A percentile compares a stretch with the other conserved stretches of the same genome.
phyloP scores from a whole-genome alignment of 2,113 vertebrate genomes.

The Conger conger region DNA sequence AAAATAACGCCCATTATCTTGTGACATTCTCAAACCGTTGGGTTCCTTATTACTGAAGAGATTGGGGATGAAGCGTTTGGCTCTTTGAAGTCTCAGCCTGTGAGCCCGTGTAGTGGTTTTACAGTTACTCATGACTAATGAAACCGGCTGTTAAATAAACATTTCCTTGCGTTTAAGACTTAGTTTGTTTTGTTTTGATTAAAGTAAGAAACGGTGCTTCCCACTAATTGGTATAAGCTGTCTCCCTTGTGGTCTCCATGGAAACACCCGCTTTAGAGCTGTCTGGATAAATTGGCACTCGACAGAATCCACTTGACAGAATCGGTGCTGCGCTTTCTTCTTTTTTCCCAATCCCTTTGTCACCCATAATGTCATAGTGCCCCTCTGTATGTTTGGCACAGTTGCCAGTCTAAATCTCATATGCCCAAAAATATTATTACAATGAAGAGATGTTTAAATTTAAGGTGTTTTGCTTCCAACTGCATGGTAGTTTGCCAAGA shows the following conservation, averaged over 20 bases:
- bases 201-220: constrained; percentile 3
- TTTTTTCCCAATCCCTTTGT: neutral
- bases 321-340: neutral
- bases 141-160: constrained; percentile 64
- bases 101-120: constrained; percentile 54
- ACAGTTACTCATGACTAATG: constrained; percentile 60
- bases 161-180: constrained; percentile 42
- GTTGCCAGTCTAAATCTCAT: constrained; percentile 3
- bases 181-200: constrained; percentile 24
- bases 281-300: constrained; percentile 1
- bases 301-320: neutral
- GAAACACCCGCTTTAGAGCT: neutral
- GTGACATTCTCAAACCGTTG: constrained; percentile 18
- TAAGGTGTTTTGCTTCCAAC: neutral
- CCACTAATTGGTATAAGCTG: constrained; percentile 19
- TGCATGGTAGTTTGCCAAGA: neutral
- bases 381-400: constrained; percentile 6
- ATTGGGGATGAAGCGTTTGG: constrained; percentile 41
- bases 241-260: neutral
- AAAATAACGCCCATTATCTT: neutral
- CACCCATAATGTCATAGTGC: neutral
- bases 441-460: constrained; percentile 5
- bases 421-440: neutral
- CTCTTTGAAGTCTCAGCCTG: constrained; percentile 39
- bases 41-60: constrained; percentile 62